Evolutionary conservation across 2,797 vertebrate species (phyloP).

Genomic region (Gouania willdenowi): DNA sequence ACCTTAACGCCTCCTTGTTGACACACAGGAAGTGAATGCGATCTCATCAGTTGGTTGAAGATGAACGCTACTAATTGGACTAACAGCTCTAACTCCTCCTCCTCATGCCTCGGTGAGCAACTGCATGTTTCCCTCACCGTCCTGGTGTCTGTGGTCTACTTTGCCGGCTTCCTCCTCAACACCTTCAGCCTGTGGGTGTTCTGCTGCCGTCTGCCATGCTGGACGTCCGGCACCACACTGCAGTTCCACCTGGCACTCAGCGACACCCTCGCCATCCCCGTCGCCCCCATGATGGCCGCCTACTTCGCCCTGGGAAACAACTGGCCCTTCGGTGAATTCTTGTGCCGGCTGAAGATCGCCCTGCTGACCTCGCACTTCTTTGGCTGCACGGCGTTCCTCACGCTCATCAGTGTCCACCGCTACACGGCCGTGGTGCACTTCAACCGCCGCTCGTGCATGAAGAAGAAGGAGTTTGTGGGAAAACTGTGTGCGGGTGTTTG

Average conservation of each 20-base stretch:
- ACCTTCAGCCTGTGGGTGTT: conserved; percentile 67
- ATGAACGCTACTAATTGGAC: too few species aligned
- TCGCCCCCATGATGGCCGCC: conserved; percentile 56
- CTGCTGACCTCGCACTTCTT: conserved; percentile 63
- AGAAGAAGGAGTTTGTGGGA: conserved; percentile 54
- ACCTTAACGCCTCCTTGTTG: too few species aligned
- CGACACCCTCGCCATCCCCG: conserved; percentile 59
- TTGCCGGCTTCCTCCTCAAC: conserved; percentile 65
- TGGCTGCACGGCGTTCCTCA: conserved; percentile 73
- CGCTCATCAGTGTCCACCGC: conserved; percentile 71
- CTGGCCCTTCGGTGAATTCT: conserved; percentile 58
- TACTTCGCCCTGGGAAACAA: conserved; percentile 58
- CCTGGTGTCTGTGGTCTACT: conserved; percentile 58
- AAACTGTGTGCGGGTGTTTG: conserved; percentile 64
- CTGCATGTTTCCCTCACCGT: conserved; percentile 41
- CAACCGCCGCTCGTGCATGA: conserved; percentile 53
- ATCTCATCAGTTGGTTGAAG: too few species aligned
- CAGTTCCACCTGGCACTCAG: conserved; percentile 76
- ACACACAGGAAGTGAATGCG: too few species aligned
- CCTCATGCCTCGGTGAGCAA: conserved; percentile 8
- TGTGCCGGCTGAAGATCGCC: conserved; percentile 65
- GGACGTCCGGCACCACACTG: conserved; percentile 65
- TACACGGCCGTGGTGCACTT: conserved; percentile 59
- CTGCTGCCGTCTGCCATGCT: conserved; percentile 57
- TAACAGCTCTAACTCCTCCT: conserved; percentile 18